Evolutionary conservation across 2,797 vertebrate genomes (phyloP), one percentile per base, ranked within the genome.

Genomic region (Coregonus ussuriensis): DNA sequence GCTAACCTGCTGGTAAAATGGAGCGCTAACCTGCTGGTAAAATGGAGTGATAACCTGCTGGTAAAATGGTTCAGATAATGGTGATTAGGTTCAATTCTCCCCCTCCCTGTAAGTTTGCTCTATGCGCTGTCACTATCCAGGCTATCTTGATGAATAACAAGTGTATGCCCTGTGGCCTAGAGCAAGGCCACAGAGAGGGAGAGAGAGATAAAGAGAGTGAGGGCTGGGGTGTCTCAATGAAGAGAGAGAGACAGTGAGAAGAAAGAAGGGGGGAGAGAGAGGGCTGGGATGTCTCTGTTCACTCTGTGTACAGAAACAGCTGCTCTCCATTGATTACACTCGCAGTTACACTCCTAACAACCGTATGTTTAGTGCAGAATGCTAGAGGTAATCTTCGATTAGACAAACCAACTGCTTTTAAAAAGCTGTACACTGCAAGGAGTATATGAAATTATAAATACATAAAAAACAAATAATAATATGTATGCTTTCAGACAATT

Each of bases 51-150:
- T 41, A 3, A 47, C 41, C 41, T 47, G 41, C 41, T 89, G 84
- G 85, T 89, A 87, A 91, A 92, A 90, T 90, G 56, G 91, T 88
- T 91, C 91, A 89, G 89, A 92, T 92, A 90, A 90, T 91, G 85
- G 86, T 84, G 87, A 92, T 89, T 87, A 88, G 87, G 89, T 89
- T 88, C 83, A 85, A 89, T 81, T 90, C 85, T 80, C 9, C 41
- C 41, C 80, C 84, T 84, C 80, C 81, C 85, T 83, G 80, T 80
- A 82, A 89, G 85, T 90, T 88, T 91, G 89, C 86, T 86, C 71
- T 29, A 69, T 71, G 73, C 82, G 89, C 87, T 86, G 83, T 92
- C 59, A 25, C 84, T 90, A 88, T 92, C 83, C 85, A 80, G 87
- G 85, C 75, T 88, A 86, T 87, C 86, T 83, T 91, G 88, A 91